Percentiles rank a stretch among this genome's conserved stretches.
Conservation (phyloP, 2,888 invertebrate genomes). For the Apamea crenata region DNA sequence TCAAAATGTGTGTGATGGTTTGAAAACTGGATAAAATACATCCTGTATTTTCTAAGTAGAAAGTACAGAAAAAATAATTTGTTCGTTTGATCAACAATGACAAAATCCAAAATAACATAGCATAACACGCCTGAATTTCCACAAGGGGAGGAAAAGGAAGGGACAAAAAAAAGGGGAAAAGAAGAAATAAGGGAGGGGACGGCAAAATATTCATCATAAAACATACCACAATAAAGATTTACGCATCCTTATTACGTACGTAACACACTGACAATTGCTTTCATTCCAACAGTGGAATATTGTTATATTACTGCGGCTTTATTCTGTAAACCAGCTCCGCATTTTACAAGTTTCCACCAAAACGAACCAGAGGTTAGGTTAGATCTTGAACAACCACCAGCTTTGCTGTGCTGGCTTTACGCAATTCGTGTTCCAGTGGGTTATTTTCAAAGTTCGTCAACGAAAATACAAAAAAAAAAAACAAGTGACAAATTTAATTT, state of each 20-base stretch:
- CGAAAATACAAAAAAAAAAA: too few species aligned
- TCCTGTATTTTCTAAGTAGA: background rate
- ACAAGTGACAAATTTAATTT: too few species aligned
- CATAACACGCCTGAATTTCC: too few species aligned
- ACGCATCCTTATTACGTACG: background rate
- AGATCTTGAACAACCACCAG: background rate
- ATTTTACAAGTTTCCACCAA: background rate
- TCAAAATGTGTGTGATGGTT: background rate
- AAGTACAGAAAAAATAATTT: background rate
- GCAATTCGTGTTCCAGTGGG: background rate
- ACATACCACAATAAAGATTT: background rate
- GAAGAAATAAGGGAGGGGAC: background rate
- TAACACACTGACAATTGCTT: background rate
- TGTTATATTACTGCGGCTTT: background rate
- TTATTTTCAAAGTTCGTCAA: too few species aligned
- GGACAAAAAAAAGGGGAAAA: background rate
- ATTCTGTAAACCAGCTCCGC: background rate
- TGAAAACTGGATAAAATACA: background rate
- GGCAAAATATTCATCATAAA: background rate
- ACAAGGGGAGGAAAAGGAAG: background rate
- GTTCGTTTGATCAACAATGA: background rate
- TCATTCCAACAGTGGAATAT: too few species aligned
- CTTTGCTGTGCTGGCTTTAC: background rate
- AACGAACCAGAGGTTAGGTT: background rate
- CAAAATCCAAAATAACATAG: too few species aligned